phyloP scores from a whole-genome alignment of 1,140 invertebrate genomes.

The Brevipalpus yothersi region DNA sequence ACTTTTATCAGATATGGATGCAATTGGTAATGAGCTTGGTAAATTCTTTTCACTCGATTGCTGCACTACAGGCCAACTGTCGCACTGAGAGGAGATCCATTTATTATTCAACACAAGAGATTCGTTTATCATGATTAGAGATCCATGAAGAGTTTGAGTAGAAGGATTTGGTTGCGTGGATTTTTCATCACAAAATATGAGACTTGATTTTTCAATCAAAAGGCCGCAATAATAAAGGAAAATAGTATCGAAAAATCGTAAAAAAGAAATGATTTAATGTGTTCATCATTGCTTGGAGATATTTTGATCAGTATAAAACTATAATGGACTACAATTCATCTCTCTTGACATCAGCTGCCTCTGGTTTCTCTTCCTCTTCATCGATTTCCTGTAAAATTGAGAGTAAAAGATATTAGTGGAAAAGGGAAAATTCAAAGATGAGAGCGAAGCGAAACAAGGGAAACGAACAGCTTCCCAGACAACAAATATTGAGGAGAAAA shows the following conservation, averaged over 20 bases:
- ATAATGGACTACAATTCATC: conserved; percentile 7
- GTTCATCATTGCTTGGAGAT: not conserved
- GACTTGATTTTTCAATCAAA: not conserved
- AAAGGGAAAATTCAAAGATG: not conserved
- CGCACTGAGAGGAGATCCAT: too few relatives aligned
- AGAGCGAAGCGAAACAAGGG: not conserved
- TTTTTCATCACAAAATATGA: not conserved
- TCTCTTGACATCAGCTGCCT: conserved; percentile 1
- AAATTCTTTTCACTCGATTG: too few relatives aligned
- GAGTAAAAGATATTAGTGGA: not conserved
- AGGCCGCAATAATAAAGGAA: not conserved
- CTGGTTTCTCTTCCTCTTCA: conserved; percentile 8
- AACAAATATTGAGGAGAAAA: not conserved
- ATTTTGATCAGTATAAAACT: not conserved
- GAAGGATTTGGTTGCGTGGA: not conserved
- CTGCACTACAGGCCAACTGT: too few relatives aligned
- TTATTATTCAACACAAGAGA: not conserved
- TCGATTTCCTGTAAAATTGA: conserved; percentile 5
- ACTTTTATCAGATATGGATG: too few relatives aligned
- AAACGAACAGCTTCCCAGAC: not conserved
- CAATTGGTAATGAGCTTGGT: too few relatives aligned
- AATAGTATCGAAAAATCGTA: not conserved
- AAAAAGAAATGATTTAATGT: not conserved
- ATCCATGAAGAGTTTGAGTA: not conserved
- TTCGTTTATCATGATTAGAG: not conserved